Evolutionary conservation across 2,888 invertebrate genomes (phyloP).

Genomic region (Pammene aurita): DNA sequence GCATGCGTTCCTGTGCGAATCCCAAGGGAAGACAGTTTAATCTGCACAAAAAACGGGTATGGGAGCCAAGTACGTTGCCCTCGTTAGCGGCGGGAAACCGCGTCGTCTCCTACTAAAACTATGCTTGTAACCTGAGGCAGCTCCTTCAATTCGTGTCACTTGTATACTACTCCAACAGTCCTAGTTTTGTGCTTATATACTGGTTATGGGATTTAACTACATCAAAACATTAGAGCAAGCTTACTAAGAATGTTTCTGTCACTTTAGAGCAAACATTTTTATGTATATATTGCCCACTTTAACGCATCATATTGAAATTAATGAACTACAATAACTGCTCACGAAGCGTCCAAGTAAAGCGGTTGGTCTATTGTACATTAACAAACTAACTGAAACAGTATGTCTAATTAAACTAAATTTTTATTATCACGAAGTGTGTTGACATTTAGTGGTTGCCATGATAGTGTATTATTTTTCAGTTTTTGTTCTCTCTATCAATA

Average conservation of each 20-base stretch:
- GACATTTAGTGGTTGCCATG: neutral
- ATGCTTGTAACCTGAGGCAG: neutral
- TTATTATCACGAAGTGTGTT: neutral
- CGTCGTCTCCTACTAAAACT: neutral
- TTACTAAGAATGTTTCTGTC: constrained; percentile 12
- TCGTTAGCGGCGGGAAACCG: constrained; percentile 22
- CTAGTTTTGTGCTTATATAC: constrained; percentile 1
- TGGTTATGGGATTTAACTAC: constrained; percentile 17
- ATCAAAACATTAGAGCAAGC: constrained; percentile 9
- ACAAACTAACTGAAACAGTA: neutral
- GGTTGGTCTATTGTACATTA: neutral
- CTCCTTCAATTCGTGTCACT: neutral
- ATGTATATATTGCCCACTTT: too few species aligned
- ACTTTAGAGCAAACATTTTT: neutral
- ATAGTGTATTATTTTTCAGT: constrained; percentile 17
- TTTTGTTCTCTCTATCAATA: constrained; percentile 3
- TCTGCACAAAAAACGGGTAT: constrained; percentile 30
- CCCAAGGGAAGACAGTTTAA: constrained; percentile 20
- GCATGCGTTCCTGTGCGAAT: constrained; percentile 16
- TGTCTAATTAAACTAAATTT: constrained; percentile 10
- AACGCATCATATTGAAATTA: too few species aligned
- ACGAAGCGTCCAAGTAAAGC: neutral
- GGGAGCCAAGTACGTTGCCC: constrained; percentile 26
- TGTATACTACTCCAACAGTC: too few species aligned
- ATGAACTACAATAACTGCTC: too few species aligned